Evolutionary conservation across 2,797 vertebrate species (phyloP), one percentile per base, ranked within the genome.

Genomic region (Rhyacichthys aspro): DNA sequence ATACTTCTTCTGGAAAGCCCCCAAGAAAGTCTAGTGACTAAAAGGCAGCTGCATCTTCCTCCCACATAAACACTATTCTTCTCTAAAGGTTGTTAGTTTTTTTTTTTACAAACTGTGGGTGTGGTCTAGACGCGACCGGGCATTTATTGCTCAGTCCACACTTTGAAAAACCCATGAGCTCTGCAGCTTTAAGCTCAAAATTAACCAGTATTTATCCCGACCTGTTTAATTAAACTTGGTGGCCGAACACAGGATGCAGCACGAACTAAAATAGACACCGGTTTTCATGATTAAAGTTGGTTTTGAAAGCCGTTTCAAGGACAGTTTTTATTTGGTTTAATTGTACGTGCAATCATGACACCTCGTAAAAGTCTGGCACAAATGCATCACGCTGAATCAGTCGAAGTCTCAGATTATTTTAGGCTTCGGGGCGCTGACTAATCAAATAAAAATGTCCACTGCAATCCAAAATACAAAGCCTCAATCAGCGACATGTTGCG

Each of bases 301-400:
- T 76, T 80, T 83, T 67, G 66, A 67, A 36, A 61, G 6, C 50
- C 60, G 73, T 85, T 89, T 82, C 60, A 79, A 74, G 75, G 71
- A 84, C 68, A 66, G 1, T 74, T 78, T 84, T 86, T 53, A 81
- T 78, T 80, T 63, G 59, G 61, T 83, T 81, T 79, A 87, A 88
- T 83, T 73, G 50, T 18, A 56, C 43, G 46, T 46, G 46, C 74
- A 89, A 88, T 91, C 85, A 87, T 86, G 71, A 74, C 88, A 84
- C 86, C 74, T 85, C 67, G 12, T 90, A 85, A 90, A 91, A 47
- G 32, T 75, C 36, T 1, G 46, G 76, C 79, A 6, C 38, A 59
- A 69, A 71, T 36, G 45, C 74, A 68, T 76, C 69, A 16, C 32
- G 19, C 15, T 9, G 44, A 69, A 55, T 69, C 50, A 57, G 81